Evolutionary conservation across 2,797 vertebrate species (phyloP), one percentile per base, ranked within the genome.

Genomic region (Arctocebus calabarensis): DNA sequence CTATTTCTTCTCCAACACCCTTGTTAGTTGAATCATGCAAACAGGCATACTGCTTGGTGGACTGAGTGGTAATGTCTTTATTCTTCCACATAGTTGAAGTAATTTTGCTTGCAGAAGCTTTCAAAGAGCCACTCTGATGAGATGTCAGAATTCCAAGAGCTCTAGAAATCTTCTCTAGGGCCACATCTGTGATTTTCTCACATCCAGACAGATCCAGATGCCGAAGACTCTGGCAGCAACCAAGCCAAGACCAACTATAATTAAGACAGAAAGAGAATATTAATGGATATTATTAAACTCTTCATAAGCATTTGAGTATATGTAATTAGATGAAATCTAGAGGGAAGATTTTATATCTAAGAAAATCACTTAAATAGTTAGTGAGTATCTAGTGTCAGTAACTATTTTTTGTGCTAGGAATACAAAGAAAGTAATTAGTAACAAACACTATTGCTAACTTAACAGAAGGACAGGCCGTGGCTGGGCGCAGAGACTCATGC

Each of bases 131-230:
- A 94, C 93, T 98, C 29, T 95, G 94, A 90, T 98, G 98, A 55
- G 98, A 89, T 0, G 97, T 97, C 90, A 99, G 97, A 96, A 99
- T 98, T 1, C 99, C 99, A 91, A 99, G 97, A 2, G 99, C 99
- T 81, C 99, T 91, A 3, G 99, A 99, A 84, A 99, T 98, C 90
- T 99, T 99, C 97, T 99, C 99, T 95, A 99, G 94, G 61, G 99
- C 99, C 97, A 98, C 96, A 96, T 99, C 99, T 0, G 99, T 99
- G 94, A 99, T 99, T 98, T 99, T 99, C 95, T 99, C 99, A 97
- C 99, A 99, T 14, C 99, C 99, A 0, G 99, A 99, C 90, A 99
- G 97, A 98, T 99, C 99, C 96, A 99, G 98, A 95, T 99, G 99
- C 82, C 99, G 98, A 95, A 99, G 99, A 96, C 97, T 99, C 88